Conservation (phyloP, 2,888 invertebrate species). For the Leucozona laternaria region DNA sequence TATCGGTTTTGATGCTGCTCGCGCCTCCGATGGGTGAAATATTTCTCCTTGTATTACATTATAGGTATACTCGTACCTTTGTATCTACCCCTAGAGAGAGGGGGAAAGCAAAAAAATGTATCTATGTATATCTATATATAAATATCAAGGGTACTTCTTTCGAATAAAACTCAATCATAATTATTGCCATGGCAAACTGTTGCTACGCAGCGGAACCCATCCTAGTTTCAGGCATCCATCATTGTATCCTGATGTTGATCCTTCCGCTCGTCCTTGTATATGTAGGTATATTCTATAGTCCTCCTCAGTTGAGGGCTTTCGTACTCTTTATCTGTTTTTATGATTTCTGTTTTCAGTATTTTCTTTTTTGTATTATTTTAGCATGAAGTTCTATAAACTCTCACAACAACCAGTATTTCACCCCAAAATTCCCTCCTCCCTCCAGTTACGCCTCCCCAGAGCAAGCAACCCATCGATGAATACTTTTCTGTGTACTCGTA, state of each 20-base stretch:
- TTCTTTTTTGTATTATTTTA: conserved; percentile 33
- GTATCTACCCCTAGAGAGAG: background rate
- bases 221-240: conserved; percentile 62
- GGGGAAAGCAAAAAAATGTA: background rate
- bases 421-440: no score
- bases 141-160: conserved; percentile 68
- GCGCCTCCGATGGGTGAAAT: conserved; percentile 6
- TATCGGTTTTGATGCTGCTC: conserved; percentile 4
- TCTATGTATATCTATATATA: background rate
- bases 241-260: conserved; percentile 68
- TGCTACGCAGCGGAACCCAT: conserved; percentile 75
- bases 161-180: conserved; percentile 77
- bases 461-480: conserved; percentile 55
- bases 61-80: conserved; percentile 19
- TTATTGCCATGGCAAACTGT: conserved; percentile 77
- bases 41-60: conserved; percentile 22
- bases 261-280: conserved; percentile 33
- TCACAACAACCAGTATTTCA: conserved; percentile 35
- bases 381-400: conserved; percentile 63
- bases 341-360: conserved; percentile 29
- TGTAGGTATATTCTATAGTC: background rate
- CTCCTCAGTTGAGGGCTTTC: conserved; percentile 40
- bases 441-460: background rate
- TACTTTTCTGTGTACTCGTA: conserved; percentile 28
- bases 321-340: conserved; percentile 61